Base-by-base conservation (phyloP, 2,888 invertebrate species). In the Tiphia femorata region DNA sequence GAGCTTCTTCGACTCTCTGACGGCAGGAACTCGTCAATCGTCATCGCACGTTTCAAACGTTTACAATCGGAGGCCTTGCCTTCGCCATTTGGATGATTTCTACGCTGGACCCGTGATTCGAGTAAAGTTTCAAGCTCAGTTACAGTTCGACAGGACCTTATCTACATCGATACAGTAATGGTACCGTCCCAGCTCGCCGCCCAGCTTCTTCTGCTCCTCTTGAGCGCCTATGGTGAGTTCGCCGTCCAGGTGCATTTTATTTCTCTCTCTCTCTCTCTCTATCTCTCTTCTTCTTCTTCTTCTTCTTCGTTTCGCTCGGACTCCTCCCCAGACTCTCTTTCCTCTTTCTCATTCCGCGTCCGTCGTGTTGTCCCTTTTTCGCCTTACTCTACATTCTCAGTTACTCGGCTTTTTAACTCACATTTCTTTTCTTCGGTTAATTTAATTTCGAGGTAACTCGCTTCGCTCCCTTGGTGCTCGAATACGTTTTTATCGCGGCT, bases 141-240 rank as follows among this genome's bases (percentile, higher is more conserved):
- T 49, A n/a, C n/a, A 25, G 21, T 37, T 17, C 17, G 48, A 60
- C 52, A 71, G 70, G 65, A 62, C 64, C 66, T 55, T 57, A 57
- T 40, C 33, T 27, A 41, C 17, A 33, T 62, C 49, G 67, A 62
- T 64, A 75, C 63, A 70, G 80, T 80, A 70, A 81, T 81, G 80
- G 65, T 70, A 66, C 71, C 75, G 58, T 66, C 70, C 53, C 72
- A 75, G 72, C 62, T 67, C 55, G 66, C 75, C 58, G 65, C 76
- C 64, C 64, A 77, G 63, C 71, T 81, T 58, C n/a, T n/a, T n/a
- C 60, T 82, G 62, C 62, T 81, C 58, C 69, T 80, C 51, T 55
- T 80, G 37, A 74, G 72, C 62, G 75, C 73, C 19, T 73, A 76
- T 55, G 81, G 82, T 82, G 70, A 82, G 82, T 77, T 58, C 1